Conservation (phyloP, 2,797 vertebrate species). For the Xenopus petersii region DNA sequence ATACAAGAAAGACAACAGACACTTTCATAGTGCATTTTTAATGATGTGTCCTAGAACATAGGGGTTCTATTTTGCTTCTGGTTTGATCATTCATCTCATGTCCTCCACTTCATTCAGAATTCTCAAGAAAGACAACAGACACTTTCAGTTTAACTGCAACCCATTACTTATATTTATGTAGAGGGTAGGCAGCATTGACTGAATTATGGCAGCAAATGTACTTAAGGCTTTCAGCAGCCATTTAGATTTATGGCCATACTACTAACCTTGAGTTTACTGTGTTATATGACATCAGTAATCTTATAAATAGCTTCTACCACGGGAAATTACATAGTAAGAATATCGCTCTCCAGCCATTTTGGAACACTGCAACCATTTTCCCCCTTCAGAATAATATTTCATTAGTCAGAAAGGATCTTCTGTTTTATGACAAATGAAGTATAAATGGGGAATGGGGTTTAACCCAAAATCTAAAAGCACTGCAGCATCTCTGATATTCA, state of each 20-base stretch:
- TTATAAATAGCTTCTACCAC: slow-evolving; percentile 41
- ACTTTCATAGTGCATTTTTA: slow-evolving; percentile 1
- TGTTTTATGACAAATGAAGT: background rate
- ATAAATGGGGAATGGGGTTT: background rate
- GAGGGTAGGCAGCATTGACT: slow-evolving; percentile 44
- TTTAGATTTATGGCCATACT: slow-evolving; percentile 46
- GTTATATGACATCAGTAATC: slow-evolving; percentile 49
- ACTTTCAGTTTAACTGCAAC: slow-evolving; percentile 43
- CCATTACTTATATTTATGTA: slow-evolving; percentile 48
- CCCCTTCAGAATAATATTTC: slow-evolving; percentile 10
- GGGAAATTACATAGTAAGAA: slow-evolving; percentile 23
- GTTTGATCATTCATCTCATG: slow-evolving; percentile 29
- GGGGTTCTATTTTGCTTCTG: slow-evolving; percentile 25
- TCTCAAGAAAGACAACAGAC: slow-evolving; percentile 47
- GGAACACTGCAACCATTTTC: slow-evolving; percentile 3
- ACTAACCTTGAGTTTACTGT: slow-evolving; percentile 47
- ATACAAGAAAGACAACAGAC: background rate
- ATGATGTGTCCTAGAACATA: background rate
- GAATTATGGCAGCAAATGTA: slow-evolving; percentile 48
- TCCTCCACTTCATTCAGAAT: slow-evolving; percentile 42
- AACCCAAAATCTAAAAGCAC: background rate
- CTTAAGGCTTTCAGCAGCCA: slow-evolving; percentile 45
- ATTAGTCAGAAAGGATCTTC: slow-evolving; percentile 7
- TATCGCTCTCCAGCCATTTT: slow-evolving; percentile 30
- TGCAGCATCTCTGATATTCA: background rate